These are phyloP conservation scores for Plodia interpunctella DNA, from an alignment of 1,140 invertebrate genomes.

Conservation along the genomic window DNA sequence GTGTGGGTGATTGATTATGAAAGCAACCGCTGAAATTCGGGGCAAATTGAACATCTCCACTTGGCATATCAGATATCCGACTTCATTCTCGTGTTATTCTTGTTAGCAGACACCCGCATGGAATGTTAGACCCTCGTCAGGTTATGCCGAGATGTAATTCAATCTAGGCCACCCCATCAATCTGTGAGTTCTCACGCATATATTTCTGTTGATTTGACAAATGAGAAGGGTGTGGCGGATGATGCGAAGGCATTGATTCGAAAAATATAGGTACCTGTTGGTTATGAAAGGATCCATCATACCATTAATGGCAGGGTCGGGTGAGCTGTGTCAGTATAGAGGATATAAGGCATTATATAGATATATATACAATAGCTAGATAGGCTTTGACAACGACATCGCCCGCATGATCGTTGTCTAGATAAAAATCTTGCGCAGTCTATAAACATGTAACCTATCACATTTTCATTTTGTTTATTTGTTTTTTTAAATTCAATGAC, in stretches of 20 bases:
- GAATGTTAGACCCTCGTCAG: conserved; percentile 70
- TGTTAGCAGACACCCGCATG: conserved; percentile 51
- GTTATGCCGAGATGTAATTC: conserved; percentile 68
- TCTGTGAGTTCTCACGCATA: conserved; percentile 73
- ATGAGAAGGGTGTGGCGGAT: conserved; percentile 68
- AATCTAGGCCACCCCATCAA: conserved; percentile 71
- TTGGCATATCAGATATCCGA: conserved; percentile 36
- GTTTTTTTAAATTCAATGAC: no score
- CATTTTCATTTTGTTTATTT: no score
- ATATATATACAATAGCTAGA: no score
- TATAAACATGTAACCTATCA: no score
- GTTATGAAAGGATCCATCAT: conserved; percentile 26
- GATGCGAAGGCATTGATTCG: conserved; percentile 30
- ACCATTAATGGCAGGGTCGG: conserved; percentile 19
- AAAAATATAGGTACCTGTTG: conserved; percentile 34
- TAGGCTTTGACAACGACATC: no score
- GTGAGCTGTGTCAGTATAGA: conserved; percentile 14
- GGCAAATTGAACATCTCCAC: conserved; percentile 31
- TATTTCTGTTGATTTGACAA: conserved; percentile 76
- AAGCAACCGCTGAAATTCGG: conserved; percentile 5
- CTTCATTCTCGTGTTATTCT: conserved; percentile 56
- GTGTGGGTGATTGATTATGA: conserved; percentile 12
- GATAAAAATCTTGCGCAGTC: no score
- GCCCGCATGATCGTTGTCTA: no score
- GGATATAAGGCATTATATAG: neutral